phyloP scores from a whole-genome alignment of 2,797 vertebrate genomes.

The Sitta carolinensis region DNA sequence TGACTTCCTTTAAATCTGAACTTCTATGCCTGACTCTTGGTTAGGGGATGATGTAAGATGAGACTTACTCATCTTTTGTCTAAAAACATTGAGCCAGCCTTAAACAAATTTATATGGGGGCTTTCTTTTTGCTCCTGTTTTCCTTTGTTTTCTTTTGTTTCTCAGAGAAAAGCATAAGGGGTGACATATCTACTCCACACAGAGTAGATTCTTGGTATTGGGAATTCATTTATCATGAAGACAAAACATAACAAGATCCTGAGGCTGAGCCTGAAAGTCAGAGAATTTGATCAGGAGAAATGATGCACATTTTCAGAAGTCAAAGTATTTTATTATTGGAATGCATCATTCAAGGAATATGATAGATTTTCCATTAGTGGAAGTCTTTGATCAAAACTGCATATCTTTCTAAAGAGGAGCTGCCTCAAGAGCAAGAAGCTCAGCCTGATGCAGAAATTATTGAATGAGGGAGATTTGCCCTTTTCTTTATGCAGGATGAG shows the following conservation, averaged over 20 bases:
- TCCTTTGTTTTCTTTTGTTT: neutral
- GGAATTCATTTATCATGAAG: slow-evolving; percentile 53
- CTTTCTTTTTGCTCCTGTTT: neutral
- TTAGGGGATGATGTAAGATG: neutral
- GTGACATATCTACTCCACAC: slow-evolving; percentile 1
- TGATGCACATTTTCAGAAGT: slow-evolving; percentile 57
- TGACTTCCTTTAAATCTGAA: neutral
- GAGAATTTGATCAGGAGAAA: slow-evolving; percentile 62
- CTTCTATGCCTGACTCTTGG: neutral
- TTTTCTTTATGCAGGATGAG: slow-evolving; percentile 1
- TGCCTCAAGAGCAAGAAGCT: slow-evolving; percentile 23
- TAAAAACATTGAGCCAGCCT: neutral
- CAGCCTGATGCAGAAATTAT: slow-evolving; percentile 23
- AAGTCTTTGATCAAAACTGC: slow-evolving; percentile 58
- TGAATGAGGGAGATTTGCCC: neutral
- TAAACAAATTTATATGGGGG: neutral
- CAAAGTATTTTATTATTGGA: slow-evolving; percentile 64
- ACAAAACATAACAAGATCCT: slow-evolving; percentile 46
- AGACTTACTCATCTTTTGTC: neutral
- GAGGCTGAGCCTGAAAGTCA: slow-evolving; percentile 41
- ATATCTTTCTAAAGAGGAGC: slow-evolving; percentile 13
- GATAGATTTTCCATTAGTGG: slow-evolving; percentile 67
- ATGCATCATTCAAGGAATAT: slow-evolving; percentile 58
- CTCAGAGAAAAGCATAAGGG: neutral
- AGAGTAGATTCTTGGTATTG: neutral